Conservation (phyloP, 2,888 invertebrate genomes). For the Anthophora plumipes region DNA sequence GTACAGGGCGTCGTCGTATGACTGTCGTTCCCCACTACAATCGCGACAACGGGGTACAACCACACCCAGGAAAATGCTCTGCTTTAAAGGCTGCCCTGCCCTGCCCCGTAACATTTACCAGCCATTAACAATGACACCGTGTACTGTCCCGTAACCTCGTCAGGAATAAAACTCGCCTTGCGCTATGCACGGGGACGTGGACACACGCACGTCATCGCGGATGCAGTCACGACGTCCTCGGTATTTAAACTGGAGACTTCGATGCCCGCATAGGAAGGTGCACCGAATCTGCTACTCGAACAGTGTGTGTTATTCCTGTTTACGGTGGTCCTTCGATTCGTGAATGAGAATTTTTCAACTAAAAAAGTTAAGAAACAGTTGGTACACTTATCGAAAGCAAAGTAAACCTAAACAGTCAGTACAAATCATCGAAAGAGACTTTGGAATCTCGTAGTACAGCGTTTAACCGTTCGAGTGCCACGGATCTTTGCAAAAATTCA, state of each 20-base stretch:
- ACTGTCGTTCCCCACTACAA: constrained; percentile 74
- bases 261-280: neutral
- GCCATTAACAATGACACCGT: constrained; percentile 63
- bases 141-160: constrained; percentile 66
- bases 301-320: too few species aligned
- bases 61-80: constrained; percentile 83
- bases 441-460: too few species aligned
- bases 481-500: too few species aligned
- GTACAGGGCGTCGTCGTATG: constrained; percentile 48
- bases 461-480: too few species aligned
- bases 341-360: neutral
- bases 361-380: too few species aligned
- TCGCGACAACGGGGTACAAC: constrained; percentile 66
- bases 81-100: constrained; percentile 77
- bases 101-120: constrained; percentile 79
- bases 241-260: constrained; percentile 17
- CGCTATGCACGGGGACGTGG: constrained; percentile 50
- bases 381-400: too few species aligned
- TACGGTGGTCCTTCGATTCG: too few species aligned
- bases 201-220: constrained; percentile 51
- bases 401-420: too few species aligned
- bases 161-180: constrained; percentile 54
- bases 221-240: constrained; percentile 49
- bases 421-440: too few species aligned
- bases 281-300: too few species aligned